phyloP scores from a whole-genome alignment of 2,113 vertebrate species.

The Genyomyrus donnyi region DNA sequence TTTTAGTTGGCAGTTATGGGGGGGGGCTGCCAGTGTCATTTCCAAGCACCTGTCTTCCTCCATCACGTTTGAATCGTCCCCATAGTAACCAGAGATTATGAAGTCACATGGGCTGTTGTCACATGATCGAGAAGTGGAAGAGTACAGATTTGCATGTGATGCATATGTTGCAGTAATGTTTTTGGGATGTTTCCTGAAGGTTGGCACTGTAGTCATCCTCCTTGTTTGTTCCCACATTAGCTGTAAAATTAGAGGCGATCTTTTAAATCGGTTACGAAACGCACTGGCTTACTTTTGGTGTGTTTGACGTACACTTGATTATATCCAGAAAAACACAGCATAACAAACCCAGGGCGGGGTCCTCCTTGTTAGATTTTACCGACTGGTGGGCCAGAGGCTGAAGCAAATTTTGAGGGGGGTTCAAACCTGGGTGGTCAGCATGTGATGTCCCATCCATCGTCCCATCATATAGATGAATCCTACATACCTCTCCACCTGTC shows the following conservation, averaged over 20 bases:
- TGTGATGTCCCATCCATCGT: neutral
- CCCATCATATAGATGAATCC: neutral
- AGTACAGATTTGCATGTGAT: neutral
- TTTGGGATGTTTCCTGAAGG: neutral
- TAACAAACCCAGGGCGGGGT: neutral
- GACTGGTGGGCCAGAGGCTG: neutral
- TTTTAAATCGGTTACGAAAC: neutral
- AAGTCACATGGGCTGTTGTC: neutral
- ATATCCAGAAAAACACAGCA: neutral
- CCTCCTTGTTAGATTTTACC: neutral
- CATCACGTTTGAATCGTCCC: neutral
- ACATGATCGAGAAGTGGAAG: neutral
- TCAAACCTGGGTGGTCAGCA: neutral
- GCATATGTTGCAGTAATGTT: neutral
- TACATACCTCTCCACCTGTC: neutral
- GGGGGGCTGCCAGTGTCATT: neutral
- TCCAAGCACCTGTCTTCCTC: neutral
- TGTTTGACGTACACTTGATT: neutral
- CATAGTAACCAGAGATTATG: neutral
- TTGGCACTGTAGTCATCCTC: neutral
- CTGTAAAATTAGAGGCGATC: neutral
- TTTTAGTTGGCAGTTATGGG: neutral
- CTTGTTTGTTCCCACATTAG: neutral
- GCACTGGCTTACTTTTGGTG: neutral
- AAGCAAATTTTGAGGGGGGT: neutral